A percentile compares a stretch with the other conserved stretches of the same genome.
Conservation (phyloP, 2,113 vertebrate species). For the Corythornis cristatus region DNA sequence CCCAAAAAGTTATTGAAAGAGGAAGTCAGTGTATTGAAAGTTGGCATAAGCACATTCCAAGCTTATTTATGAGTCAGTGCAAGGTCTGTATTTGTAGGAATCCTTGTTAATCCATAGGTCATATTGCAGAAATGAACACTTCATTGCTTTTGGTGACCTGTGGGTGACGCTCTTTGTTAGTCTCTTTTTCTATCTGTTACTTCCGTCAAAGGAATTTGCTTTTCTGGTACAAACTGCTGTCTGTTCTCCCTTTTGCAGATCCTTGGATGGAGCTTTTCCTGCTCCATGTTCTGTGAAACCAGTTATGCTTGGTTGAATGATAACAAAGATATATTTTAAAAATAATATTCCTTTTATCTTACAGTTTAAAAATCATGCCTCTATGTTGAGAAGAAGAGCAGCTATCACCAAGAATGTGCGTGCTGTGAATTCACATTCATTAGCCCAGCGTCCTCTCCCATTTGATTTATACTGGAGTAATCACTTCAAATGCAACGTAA, state of each 20-base stretch:
- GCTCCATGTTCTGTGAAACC: neutral
- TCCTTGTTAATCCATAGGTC: neutral
- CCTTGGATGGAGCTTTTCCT: neutral
- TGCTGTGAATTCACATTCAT: neutral
- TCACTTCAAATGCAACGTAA: conserved; percentile 6
- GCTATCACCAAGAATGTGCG: neutral
- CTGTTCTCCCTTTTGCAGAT: neutral
- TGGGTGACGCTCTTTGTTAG: neutral
- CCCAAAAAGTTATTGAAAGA: conserved; percentile 8
- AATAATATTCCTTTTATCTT: neutral
- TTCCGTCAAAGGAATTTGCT: conserved; percentile 42
- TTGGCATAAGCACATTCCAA: neutral
- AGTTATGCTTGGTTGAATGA: neutral
- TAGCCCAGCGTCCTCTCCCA: neutral
- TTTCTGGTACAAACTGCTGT: neutral
- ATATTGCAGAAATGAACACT: neutral
- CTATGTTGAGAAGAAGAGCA: neutral
- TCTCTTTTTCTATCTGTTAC: neutral
- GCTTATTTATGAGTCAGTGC: neutral
- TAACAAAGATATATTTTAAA: neutral
- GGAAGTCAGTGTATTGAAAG: conserved; percentile 25
- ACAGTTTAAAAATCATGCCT: neutral
- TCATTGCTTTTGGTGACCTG: neutral
- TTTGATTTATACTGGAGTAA: conserved; percentile 28
- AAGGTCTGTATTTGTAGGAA: neutral